Evolutionary conservation across 2,888 invertebrate species (phyloP).

Genomic region (Dynastes grantii): DNA sequence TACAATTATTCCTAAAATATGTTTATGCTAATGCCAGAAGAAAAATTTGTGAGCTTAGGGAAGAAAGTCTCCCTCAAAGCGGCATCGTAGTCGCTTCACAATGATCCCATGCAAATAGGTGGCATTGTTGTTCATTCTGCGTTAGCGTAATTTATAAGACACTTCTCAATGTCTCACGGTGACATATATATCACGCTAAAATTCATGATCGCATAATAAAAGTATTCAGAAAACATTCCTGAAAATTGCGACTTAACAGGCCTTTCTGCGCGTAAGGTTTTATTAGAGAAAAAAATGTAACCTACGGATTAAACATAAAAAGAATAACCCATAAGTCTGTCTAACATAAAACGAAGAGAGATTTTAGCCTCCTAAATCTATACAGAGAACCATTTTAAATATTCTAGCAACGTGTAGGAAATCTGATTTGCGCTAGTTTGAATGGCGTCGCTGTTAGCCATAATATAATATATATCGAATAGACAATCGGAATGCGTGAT

Average conservation of each 20-base stretch:
- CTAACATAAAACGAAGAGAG: too few relatives aligned
- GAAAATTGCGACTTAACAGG: not conserved
- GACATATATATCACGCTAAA: constrained; percentile 7
- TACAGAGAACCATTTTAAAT: too few relatives aligned
- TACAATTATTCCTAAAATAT: not conserved
- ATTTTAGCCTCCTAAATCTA: too few relatives aligned
- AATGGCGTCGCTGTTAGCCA: too few relatives aligned
- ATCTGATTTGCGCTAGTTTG: not conserved
- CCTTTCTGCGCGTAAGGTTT: not conserved
- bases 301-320: not conserved
- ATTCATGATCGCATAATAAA: constrained; percentile 17
- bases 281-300: not conserved
- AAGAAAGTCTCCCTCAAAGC: not conserved
- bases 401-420: not conserved
- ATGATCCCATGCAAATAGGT: constrained; percentile 7
- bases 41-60: not conserved
- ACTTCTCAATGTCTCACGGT: constrained; percentile 15
- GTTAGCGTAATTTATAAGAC: constrained; percentile 14
- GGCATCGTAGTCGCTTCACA: not conserved
- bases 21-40: not conserved
- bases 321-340: not conserved
- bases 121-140: constrained; percentile 3
- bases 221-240: constrained; percentile 1
- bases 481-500: too few relatives aligned
- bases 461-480: too few relatives aligned